Evolutionary conservation across 2,113 vertebrate species (phyloP).

Genomic region (Rhinopomastus cyanomelas): DNA sequence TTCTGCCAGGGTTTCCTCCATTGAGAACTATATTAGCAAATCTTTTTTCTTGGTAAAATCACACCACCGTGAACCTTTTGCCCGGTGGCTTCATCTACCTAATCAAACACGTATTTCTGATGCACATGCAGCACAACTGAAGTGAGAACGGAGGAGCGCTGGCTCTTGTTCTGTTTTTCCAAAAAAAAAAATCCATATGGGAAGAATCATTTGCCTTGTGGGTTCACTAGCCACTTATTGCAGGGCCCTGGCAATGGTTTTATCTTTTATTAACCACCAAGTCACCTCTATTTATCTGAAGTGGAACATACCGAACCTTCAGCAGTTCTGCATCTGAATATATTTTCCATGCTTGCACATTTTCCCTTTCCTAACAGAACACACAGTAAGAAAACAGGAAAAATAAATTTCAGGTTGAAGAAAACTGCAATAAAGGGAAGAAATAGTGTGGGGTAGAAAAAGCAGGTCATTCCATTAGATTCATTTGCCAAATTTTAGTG

Average conservation of each 20-base stretch:
- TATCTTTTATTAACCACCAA: neutral
- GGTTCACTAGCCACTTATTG: neutral
- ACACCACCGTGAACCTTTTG: neutral
- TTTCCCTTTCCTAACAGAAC: neutral
- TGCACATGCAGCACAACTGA: neutral
- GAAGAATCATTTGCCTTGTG: neutral
- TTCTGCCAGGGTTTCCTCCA: neutral
- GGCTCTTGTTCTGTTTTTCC: neutral
- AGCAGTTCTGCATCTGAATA: neutral
- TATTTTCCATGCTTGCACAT: neutral
- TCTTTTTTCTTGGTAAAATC: neutral
- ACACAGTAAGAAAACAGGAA: neutral
- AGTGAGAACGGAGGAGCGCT: neutral
- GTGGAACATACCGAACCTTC: neutral
- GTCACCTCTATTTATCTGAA: neutral
- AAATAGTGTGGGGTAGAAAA: neutral
- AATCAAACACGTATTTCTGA: neutral
- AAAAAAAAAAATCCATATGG: neutral
- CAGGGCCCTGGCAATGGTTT: neutral
- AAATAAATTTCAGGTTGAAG: neutral
- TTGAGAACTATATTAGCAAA: neutral
- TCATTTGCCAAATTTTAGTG: neutral
- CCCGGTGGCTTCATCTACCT: neutral
- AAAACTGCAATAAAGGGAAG: neutral
- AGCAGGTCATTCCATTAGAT: neutral